A percentile compares a stretch with the other conserved stretches of the same genome.
Conservation (phyloP, 2,113 vertebrate genomes). For the Atractosteus spatula region DNA sequence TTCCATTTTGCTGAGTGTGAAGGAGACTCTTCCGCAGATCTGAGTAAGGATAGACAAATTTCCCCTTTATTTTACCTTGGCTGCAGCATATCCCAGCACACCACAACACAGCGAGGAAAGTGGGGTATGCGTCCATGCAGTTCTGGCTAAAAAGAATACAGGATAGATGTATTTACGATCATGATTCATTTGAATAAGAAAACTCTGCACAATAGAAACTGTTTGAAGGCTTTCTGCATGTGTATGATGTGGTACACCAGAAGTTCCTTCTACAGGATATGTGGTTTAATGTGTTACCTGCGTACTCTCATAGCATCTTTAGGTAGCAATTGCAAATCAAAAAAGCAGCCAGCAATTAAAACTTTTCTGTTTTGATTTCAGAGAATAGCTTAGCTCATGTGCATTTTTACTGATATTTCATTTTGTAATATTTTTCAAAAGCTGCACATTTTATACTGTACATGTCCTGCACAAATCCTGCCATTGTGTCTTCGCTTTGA, state of each 20-base stretch:
- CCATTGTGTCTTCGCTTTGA: no score
- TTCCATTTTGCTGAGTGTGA: no score
- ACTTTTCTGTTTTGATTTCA: no score
- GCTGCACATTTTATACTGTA: no score
- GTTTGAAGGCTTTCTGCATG: neutral
- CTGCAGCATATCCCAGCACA: constrained; percentile 86
- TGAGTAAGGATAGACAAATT: no score
- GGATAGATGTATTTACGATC: constrained; percentile 8
- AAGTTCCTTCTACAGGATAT: neutral
- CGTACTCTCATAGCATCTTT: neutral
- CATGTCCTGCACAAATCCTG: no score
- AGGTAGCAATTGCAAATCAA: neutral
- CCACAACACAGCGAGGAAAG: constrained; percentile 88
- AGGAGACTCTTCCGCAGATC: no score
- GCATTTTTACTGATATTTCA: no score
- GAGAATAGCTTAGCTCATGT: no score
- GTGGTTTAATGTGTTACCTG: neutral
- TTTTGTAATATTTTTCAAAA: no score
- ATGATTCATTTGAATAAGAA: no score
- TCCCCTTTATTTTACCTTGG: constrained; percentile 74
- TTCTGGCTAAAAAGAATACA: constrained; percentile 74
- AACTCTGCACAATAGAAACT: no score
- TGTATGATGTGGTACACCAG: neutral
- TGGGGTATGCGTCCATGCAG: constrained; percentile 86
- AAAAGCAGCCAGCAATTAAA: neutral